Conservation (phyloP, 2,113 vertebrate genomes). For the Hemiscyllium ocellatum region DNA sequence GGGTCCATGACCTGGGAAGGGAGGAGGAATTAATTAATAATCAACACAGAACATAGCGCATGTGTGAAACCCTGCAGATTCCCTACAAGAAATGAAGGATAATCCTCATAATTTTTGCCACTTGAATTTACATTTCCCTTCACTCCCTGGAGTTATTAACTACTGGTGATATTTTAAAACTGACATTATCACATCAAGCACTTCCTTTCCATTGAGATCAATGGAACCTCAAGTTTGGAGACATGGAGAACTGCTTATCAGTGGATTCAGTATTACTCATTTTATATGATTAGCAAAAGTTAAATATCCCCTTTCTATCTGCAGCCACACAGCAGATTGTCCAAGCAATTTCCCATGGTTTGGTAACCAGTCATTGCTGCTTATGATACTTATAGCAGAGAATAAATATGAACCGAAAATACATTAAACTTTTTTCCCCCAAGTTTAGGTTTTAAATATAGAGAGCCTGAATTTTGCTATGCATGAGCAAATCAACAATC, state of each 20-base stretch:
- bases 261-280: not conserved
- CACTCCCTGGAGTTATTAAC: not conserved
- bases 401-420: not conserved
- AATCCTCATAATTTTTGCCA: not conserved
- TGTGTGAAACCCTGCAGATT: not conserved
- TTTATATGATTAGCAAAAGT: not conserved
- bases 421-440: not conserved
- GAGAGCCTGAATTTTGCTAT: no score
- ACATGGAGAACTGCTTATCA: not conserved
- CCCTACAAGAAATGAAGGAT: not conserved
- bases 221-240: not conserved
- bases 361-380: not conserved
- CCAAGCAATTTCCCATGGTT: not conserved
- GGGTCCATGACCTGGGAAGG: not conserved
- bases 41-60: not conserved
- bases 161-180: not conserved
- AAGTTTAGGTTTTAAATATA: no score
- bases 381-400: not conserved
- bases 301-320: not conserved
- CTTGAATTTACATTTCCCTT: not conserved
- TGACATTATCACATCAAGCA: not conserved
- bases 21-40: not conserved
- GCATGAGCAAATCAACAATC: no score
- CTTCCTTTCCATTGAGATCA: not conserved
- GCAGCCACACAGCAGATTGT: not conserved